These are phyloP conservation scores for Cryptotermes secundus DNA, from an alignment of 1,140 invertebrate genomes.

Conservation along the genomic window DNA sequence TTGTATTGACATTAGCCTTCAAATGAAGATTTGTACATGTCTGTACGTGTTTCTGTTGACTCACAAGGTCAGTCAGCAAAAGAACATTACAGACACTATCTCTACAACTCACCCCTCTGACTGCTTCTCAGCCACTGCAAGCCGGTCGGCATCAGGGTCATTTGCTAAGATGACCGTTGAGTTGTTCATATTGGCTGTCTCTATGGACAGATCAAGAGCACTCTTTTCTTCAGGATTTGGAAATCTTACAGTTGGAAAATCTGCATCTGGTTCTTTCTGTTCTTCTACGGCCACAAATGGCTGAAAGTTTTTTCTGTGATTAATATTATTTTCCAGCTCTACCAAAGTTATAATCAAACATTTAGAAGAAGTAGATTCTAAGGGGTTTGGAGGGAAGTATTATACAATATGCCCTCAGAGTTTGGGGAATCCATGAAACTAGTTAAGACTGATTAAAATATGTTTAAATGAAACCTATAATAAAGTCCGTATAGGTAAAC, in stretches of 20 bases:
- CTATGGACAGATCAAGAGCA: slow-evolving; percentile 81
- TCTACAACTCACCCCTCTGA: slow-evolving; percentile 46
- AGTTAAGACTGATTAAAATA: no score
- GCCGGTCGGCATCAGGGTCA: slow-evolving; percentile 97
- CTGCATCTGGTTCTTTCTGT: slow-evolving; percentile 89
- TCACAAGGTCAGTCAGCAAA: not conserved
- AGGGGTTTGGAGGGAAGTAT: no score
- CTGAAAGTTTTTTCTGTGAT: slow-evolving; percentile 47
- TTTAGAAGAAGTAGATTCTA: no score
- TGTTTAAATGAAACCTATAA: no score
- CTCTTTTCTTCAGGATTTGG: slow-evolving; percentile 98
- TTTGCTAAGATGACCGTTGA: slow-evolving; percentile 88
- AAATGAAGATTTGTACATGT: no score
- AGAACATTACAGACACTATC: not conserved
- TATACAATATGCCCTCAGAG: no score
- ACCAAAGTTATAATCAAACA: no score
- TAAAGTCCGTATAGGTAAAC: no score
- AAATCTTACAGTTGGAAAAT: slow-evolving; percentile 95
- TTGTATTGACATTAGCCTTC: no score
- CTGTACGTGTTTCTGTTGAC: no score
- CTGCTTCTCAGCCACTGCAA: slow-evolving; percentile 86
- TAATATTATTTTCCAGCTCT: no score
- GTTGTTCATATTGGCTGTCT: slow-evolving; percentile 72
- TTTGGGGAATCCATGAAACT: no score
- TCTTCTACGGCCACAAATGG: slow-evolving; percentile 76